Evolutionary conservation across 2,113 vertebrate species (phyloP).

Genomic region (Blennius ocellaris): DNA sequence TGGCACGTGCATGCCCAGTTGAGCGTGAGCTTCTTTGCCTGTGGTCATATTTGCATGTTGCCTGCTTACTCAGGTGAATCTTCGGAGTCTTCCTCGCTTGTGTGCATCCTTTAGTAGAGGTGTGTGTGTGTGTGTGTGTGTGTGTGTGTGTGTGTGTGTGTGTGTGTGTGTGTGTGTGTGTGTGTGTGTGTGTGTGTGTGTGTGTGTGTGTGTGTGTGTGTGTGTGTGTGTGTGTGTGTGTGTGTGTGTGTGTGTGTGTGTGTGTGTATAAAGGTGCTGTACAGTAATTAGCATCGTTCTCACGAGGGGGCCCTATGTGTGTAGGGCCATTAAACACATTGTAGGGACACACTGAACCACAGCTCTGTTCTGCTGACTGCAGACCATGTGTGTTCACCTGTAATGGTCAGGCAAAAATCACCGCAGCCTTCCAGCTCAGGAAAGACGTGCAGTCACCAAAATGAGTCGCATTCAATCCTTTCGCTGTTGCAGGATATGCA

Average conservation of each 20-base stretch:
- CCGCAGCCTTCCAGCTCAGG: constrained; percentile 50
- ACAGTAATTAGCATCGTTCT: constrained; percentile 72
- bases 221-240: neutral
- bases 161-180: neutral
- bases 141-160: neutral
- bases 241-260: neutral
- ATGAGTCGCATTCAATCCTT: constrained; percentile 9
- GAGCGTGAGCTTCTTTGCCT: constrained; percentile 36
- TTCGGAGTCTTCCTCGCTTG: constrained; percentile 26
- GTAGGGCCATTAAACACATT: constrained; percentile 72
- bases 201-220: neutral
- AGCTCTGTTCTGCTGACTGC: constrained; percentile 68
- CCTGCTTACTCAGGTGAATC: constrained; percentile 40
- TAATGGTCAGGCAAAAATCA: constrained; percentile 55
- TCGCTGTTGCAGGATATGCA: neutral
- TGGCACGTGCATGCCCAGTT: constrained; percentile 6
- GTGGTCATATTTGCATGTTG: constrained; percentile 36
- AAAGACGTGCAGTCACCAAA: constrained; percentile 19
- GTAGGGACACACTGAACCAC: constrained; percentile 60
- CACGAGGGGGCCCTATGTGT: constrained; percentile 53
- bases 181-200: constrained; percentile 18
- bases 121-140: neutral
- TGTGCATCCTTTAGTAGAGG: constrained; percentile 7
- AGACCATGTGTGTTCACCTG: constrained; percentile 25
- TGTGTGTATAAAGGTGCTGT: constrained; percentile 45